Evolutionary conservation across 2,888 invertebrate genomes (phyloP).

Genomic region (Ferrisia virgata): DNA sequence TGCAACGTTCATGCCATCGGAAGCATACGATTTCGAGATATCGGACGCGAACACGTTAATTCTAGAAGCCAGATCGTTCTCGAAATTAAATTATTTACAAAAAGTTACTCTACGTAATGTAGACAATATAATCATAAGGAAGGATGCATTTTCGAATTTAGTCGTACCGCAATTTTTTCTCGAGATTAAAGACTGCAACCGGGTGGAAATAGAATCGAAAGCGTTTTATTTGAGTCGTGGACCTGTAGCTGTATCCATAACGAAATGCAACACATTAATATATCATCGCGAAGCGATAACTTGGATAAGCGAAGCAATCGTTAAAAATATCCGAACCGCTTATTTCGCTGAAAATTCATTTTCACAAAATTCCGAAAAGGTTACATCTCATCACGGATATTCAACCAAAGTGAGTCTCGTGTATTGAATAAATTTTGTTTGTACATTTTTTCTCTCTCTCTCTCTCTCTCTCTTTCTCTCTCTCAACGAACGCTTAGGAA

Average conservation of each 20-base stretch:
- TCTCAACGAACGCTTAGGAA: not conserved
- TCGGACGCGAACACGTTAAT: not conserved
- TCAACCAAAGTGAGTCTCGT: constrained; percentile 54
- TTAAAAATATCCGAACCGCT: constrained; percentile 60
- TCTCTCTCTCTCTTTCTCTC: not conserved
- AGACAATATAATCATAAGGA: not conserved
- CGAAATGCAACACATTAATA: not conserved
- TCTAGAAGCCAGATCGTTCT: constrained; percentile 26
- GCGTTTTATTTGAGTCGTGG: not conserved
- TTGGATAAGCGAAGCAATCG: constrained; percentile 57
- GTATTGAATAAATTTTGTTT: not conserved
- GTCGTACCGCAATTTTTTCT: not conserved
- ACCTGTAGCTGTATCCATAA: not conserved
- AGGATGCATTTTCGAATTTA: constrained; percentile 23
- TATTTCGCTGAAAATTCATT: constrained; percentile 63
- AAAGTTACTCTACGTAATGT: not conserved
- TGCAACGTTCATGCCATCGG: constrained; percentile 48
- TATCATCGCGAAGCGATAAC: constrained; percentile 7
- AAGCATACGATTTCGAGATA: constrained; percentile 54
- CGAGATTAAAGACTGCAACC: not conserved
- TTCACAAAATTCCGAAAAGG: constrained; percentile 60
- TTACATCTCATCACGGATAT: constrained; percentile 63
- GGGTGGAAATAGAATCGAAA: constrained; percentile 11
- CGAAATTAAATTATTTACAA: not conserved
- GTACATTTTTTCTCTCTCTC: not conserved